Conservation (phyloP, 2,797 vertebrate species). For the Chiroxiphia lanceolata region DNA sequence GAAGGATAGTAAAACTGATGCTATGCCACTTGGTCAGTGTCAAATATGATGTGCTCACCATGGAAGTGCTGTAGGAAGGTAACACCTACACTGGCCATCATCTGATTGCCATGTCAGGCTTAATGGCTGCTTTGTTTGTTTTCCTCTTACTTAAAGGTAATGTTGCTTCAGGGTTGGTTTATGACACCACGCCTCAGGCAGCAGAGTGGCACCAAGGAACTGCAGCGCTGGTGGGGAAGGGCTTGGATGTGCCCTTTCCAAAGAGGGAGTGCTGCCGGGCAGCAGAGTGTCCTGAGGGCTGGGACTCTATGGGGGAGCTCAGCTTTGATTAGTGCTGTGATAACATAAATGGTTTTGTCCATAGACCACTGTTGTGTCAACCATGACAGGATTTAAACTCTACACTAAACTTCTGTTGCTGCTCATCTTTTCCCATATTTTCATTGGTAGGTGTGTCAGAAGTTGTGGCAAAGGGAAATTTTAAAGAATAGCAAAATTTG, state of each 20-base stretch:
- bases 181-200: accelerated
- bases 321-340: neutral
- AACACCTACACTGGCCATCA: accelerated
- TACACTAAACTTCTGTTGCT: neutral
- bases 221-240: neutral
- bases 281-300: neutral
- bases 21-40: neutral
- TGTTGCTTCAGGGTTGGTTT: neutral
- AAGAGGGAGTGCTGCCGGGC: neutral
- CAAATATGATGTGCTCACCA: accelerated
- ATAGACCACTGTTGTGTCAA: neutral
- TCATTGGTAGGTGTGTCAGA: neutral
- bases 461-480: neutral
- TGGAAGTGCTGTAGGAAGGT: neutral
- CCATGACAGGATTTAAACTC: neutral
- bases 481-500: neutral
- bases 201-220: neutral
- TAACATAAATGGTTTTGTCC: neutral
- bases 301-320: neutral
- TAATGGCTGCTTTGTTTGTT: neutral
- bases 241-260: neutral
- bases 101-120: neutral
- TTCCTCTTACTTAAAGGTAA: neutral
- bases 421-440: neutral
- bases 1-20: neutral